Evolutionary conservation across 2,888 invertebrate genomes (phyloP), one percentile per base, ranked within the genome.

Genomic region (Idaea dimidiata): DNA sequence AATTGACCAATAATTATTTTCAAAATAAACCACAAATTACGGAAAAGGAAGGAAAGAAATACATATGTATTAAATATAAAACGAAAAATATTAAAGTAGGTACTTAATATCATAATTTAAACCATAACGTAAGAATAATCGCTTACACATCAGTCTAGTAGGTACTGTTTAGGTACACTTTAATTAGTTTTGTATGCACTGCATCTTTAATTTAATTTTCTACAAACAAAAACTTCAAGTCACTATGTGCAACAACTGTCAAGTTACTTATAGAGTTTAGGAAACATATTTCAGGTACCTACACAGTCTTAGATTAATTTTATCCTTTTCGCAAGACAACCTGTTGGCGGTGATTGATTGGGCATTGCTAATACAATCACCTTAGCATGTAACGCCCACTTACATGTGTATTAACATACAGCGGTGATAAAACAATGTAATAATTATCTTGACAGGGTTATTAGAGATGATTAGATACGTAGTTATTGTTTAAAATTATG

Each of bases 261-360:
- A 61, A 59, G 57, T 61, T 57, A 60, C 43, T 43, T 62, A 63
- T 61, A 64, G 43, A 62, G 62, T 66, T 67, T 66, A 58, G 64
- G 63, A 67, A 69, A 67, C 60, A 61, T 69, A 69, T 69, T 67
- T 69, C 43, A 24, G 24, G 1, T 24, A 24, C 24, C 24, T 24
- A 24, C 24, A 43, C 14, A 66, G 63, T 54, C 59, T 64, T 62
- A 65, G 58, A 66, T 65, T 60, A 18, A 62, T 68, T 71, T 71
- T 62, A 63, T 62, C 59, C 62, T 59, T 59, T 61, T 57, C 43
- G 59, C 60, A 59, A 61, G 68, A 66, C 66, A 66, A 61, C 59
- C 60, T 62, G 69, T 71, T 71, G 69, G 71, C 62, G 69, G 68
- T 71, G 71, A 71, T 71, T 68, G 69, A 69, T 71, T 64, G 59